These are phyloP conservation scores for Cinclus mexicanus DNA, from an alignment of 2,113 vertebrate genomes.

Conservation along the genomic window DNA sequence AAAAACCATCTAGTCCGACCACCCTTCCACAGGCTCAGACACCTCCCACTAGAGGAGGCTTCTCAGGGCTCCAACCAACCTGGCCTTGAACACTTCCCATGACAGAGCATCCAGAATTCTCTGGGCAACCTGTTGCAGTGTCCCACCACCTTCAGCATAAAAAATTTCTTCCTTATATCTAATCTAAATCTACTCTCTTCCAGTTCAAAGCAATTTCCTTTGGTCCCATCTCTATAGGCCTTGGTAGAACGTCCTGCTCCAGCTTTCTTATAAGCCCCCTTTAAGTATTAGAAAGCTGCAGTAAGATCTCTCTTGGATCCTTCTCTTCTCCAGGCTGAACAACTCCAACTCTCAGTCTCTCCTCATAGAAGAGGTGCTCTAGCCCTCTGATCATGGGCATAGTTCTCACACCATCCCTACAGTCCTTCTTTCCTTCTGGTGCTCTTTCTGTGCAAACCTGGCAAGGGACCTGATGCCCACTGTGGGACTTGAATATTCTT, in stretches of 20 bases:
- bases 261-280: background rate
- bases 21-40: background rate
- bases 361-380: background rate
- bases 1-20: background rate
- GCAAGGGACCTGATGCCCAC: background rate
- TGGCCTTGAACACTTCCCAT: background rate
- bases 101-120: background rate
- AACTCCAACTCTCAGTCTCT: background rate
- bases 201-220: background rate
- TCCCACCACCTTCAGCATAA: background rate
- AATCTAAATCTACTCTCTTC: background rate
- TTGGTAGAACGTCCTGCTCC: background rate
- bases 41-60: background rate
- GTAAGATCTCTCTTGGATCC: background rate
- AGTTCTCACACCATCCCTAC: background rate
- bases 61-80: background rate
- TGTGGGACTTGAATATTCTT: accelerated
- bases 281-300: background rate
- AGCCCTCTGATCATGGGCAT: background rate
- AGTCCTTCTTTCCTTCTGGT: background rate
- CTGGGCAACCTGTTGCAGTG: background rate
- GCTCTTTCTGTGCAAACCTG: background rate
- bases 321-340: background rate
- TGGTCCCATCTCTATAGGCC: background rate
- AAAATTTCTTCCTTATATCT: background rate